Conservation (phyloP, 2,113 vertebrate genomes). For the Eira barbara region DNA sequence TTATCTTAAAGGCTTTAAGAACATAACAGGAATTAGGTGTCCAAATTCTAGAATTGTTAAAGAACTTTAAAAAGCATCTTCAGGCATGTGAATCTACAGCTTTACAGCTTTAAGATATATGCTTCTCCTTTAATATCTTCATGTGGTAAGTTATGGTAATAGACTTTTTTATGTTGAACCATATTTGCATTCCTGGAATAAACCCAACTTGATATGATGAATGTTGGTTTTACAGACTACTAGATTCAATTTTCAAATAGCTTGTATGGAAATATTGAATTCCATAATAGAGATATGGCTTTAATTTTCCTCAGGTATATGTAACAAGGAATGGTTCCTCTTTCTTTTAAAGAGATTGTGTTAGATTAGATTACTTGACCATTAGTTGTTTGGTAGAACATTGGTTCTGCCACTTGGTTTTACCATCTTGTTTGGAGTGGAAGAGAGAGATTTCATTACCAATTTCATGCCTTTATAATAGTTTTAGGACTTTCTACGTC, state of each 20-base stretch:
- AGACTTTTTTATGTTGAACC: background rate
- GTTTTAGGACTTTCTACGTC: background rate
- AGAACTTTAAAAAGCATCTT: background rate
- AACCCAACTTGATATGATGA: background rate
- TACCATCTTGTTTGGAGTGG: background rate
- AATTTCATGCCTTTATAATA: background rate
- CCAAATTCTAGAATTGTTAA: background rate
- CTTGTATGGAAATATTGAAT: background rate
- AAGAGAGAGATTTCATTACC: background rate
- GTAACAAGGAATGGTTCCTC: background rate
- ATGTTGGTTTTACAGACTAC: background rate
- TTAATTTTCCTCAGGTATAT: background rate
- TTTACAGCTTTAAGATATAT: background rate
- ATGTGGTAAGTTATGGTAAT: background rate
- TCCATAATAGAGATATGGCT: background rate
- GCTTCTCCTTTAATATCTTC: background rate
- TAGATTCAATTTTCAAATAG: background rate
- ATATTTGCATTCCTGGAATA: background rate
- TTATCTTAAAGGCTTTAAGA: background rate
- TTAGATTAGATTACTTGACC: background rate
- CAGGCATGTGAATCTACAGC: too few relatives aligned
- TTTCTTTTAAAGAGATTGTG: background rate
- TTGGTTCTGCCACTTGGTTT: background rate
- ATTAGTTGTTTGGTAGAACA: background rate
- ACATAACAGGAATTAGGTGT: background rate